These are phyloP conservation scores for Myotis brandtii DNA, from an alignment of 2,113 vertebrate species.

Conservation along the genomic window DNA sequence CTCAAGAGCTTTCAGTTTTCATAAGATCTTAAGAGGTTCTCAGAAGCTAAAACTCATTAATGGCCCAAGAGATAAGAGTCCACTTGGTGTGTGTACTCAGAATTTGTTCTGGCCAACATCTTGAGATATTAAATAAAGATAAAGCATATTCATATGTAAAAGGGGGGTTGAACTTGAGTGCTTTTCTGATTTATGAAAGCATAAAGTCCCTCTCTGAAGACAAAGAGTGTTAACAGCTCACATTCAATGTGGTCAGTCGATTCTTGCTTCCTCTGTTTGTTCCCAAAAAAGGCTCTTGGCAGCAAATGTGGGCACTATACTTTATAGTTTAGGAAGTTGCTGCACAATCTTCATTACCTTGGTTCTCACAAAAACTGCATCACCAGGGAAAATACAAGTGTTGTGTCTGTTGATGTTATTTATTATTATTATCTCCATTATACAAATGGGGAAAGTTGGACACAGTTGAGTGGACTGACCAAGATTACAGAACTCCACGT, in stretches of 20 bases:
- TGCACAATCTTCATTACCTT: background rate
- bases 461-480: background rate
- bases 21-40: background rate
- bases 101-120: slow-evolving; percentile 21
- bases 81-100: background rate
- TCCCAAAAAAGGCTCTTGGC: background rate
- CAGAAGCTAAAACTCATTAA: slow-evolving; percentile 35
- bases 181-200: slow-evolving; percentile 15
- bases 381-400: background rate
- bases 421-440: background rate
- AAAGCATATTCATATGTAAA: slow-evolving; percentile 3
- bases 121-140: slow-evolving; percentile 47
- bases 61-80: background rate
- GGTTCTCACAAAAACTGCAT: background rate
- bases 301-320: background rate
- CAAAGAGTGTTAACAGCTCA: background rate
- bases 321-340: background rate
- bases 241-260: background rate
- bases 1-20: slow-evolving; percentile 7
- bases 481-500: background rate
- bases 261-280: background rate
- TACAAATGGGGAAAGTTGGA: background rate
- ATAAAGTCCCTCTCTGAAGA: background rate
- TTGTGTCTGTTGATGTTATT: background rate
- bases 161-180: background rate